Base-by-base conservation (phyloP, 2,888 invertebrate species). In the Scaptomyza cyrtandrae region DNA sequence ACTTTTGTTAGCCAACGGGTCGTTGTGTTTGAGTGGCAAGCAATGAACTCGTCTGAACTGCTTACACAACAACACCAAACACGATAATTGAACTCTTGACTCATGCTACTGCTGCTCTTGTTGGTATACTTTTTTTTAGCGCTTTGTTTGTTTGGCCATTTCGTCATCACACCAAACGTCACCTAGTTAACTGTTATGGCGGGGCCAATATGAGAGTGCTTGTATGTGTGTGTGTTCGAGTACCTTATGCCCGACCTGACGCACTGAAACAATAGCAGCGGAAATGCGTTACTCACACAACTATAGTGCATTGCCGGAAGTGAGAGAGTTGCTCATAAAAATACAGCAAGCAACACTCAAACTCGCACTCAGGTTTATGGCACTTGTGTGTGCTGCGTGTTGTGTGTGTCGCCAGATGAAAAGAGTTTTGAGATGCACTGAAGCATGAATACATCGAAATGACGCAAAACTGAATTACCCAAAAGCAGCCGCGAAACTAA, bases 11-110 rank as follows among this genome's bases (percentile, higher is more conserved):
- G 50, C 55, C 71, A 78, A 69, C 49, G 48, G 74, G 65, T 67
- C 68, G 76, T 16, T 33, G 33, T 39, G 39, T 39, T 49, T 54
- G 37, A 44, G 13, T 58, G 61, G 44, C 71, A 50, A 48, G 33
- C 65, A 59, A 56, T 83, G 87, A 82, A 82, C 87, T 74, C 71
- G n/a, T 7, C 50, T 77, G 73, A 73, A 75, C 75, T 73, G 72
- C 60, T 50, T 33, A 14, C 33, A 19, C 33, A 49, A 9, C 49
- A 41, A 61, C 52, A 66, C 55, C 24, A 39, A 76, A 65, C 71
- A 78, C 62, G 78, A 71, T 78, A 78, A 81, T 72, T 86, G 88
- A 88, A 85, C 84, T 77, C 67, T 83, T 67, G 71, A 82, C 41
- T 41, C 72, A 65, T 39, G 14, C 39, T 54, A 43, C 33, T 35